Conservation (phyloP, 2,797 vertebrate species). For the Hyperoplus lanceolatus region DNA sequence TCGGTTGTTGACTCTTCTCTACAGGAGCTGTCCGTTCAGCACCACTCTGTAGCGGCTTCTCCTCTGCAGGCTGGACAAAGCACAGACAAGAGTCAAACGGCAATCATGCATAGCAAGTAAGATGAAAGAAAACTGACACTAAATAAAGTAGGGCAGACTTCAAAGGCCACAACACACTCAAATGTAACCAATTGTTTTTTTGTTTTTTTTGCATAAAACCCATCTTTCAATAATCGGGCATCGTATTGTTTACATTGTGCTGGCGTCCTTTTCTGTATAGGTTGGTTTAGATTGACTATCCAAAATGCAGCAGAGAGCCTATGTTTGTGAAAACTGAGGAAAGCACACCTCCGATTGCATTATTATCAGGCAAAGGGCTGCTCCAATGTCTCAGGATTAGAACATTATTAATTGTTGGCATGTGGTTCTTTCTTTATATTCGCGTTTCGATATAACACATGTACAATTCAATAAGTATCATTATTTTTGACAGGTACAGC, state of each 20-base stretch:
- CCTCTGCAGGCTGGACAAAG: slow-evolving; percentile 18
- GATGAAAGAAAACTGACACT: neutral
- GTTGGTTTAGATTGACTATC: neutral
- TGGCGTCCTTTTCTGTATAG: neutral
- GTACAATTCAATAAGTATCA: neutral
- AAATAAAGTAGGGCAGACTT: neutral
- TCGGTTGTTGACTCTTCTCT: slow-evolving; percentile 28
- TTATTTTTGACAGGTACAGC: neutral
- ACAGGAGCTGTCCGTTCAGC: slow-evolving; percentile 87
- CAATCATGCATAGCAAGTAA: neutral
- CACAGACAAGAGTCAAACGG: neutral
- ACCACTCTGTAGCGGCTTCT: slow-evolving; percentile 62
- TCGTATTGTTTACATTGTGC: neutral
- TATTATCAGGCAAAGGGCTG: neutral
- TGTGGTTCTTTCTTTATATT: neutral
- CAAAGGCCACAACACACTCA: neutral
- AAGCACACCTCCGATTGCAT: neutral
- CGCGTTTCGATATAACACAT: neutral
- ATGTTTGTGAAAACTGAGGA: neutral
- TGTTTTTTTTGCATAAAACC: neutral
- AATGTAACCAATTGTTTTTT: neutral
- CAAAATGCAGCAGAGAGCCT: neutral
- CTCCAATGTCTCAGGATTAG: neutral
- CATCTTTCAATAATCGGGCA: neutral
- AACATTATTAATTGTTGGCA: neutral